A percentile compares a stretch with the other conserved stretches of the same genome.
Conservation (phyloP, 1,140 invertebrate species). For the Proales similis region DNA sequence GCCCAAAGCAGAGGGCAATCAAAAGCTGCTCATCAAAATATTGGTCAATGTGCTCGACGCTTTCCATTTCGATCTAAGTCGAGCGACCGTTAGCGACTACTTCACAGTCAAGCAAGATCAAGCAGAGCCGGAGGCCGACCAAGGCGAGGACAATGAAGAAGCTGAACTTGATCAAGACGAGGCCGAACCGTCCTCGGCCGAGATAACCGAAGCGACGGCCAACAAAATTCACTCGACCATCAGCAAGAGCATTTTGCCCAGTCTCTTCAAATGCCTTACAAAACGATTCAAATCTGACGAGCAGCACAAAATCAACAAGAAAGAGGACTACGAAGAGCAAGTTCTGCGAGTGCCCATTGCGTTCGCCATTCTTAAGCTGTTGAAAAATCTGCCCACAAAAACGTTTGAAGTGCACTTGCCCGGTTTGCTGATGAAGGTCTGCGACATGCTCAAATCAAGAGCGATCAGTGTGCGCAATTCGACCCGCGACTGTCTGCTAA, state of each 20-base stretch:
- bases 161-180: too few relatives aligned
- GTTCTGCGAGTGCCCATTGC: constrained; percentile 81
- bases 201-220: constrained; percentile 18
- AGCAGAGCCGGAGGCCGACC: constrained; percentile 14
- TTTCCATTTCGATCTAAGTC: constrained; percentile 78
- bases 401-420: constrained; percentile 69
- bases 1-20: constrained; percentile 62
- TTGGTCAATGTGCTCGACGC: constrained; percentile 74
- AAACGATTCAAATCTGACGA: constrained; percentile 58
- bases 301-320: constrained; percentile 64
- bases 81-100: constrained; percentile 41
- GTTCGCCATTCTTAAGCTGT: constrained; percentile 77
- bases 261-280: constrained; percentile 12
- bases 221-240: constrained; percentile 36
- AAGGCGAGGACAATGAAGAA: background rate
- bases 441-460: constrained; percentile 77
- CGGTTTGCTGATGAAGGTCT: constrained; percentile 76
- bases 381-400: constrained; percentile 73
- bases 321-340: constrained; percentile 67
- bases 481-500: constrained; percentile 76
- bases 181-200: too few relatives aligned
- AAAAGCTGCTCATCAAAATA: constrained; percentile 64
- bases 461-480: constrained; percentile 75
- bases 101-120: constrained; percentile 39
- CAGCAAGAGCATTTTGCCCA: constrained; percentile 22